These are phyloP conservation scores for Chionis minor DNA, from an alignment of 2,113 vertebrate species.

Conservation along the genomic window DNA sequence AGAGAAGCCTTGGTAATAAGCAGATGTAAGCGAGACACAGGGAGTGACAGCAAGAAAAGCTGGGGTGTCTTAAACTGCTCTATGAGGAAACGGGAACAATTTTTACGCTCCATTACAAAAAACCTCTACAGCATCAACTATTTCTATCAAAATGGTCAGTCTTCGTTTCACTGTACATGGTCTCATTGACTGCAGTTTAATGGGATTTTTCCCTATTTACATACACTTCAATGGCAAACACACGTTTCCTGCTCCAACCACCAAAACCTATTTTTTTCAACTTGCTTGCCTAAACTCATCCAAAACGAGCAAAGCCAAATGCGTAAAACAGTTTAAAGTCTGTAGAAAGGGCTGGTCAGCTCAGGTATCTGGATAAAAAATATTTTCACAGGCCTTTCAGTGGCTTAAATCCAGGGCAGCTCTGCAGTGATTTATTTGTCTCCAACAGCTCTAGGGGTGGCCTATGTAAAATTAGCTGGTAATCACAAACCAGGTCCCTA, in stretches of 20 bases:
- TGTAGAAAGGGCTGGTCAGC: neutral
- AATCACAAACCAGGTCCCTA: neutral
- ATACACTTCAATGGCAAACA: neutral
- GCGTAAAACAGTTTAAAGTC: neutral
- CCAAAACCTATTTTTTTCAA: neutral
- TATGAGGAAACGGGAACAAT: neutral
- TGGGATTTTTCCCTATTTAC: neutral
- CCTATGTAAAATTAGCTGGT: slow-evolving; percentile 9
- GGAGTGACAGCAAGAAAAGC: neutral
- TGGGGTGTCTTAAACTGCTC: neutral
- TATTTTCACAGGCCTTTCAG: slow-evolving; percentile 33
- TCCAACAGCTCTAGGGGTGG: slow-evolving; percentile 17
- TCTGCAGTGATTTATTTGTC: slow-evolving; percentile 29
- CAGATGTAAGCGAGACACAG: neutral
- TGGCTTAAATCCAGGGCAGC: slow-evolving; percentile 11
- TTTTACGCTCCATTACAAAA: neutral
- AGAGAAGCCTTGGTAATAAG: neutral
- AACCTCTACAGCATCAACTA: neutral
- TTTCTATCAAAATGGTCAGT: neutral
- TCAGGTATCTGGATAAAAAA: slow-evolving; percentile 31
- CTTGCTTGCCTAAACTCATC: neutral
- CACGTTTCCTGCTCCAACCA: neutral
- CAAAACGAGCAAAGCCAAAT: neutral
- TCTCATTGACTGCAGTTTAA: neutral
- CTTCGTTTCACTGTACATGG: neutral